Base-by-base conservation (phyloP, 2,797 vertebrate species). In the Sebastes iracundus region DNA sequence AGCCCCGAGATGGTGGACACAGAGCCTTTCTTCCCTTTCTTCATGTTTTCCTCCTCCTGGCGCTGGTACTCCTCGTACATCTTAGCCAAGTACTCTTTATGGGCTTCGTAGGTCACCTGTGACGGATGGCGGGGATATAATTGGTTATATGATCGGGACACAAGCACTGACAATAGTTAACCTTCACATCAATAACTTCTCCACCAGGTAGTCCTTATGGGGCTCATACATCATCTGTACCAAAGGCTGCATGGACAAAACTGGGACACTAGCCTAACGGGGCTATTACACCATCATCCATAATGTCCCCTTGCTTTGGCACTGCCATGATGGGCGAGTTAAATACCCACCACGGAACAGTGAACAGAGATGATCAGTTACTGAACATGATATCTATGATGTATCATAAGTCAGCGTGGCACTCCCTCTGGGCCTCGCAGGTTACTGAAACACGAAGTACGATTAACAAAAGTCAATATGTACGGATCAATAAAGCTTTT, bases 41-140 rank as follows among this genome's bases (percentile, higher is more conserved):
- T 99, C 87, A 99, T 99, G 88, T 99, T 99, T 86, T 99, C 99
- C 78, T 99, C 98, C 81, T 99, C 99, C 92, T 99, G 99, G n/a
- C 99, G 96, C 90, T 99, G 99, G 93, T 99, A 99, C 69, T 99
- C 99, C 83, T 99, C 99, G 7, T 99, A 99, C 99, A 99, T 99
- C 94, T 99, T 99, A 42, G 99, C 99, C 74, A 99, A 91, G 86
- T 99, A 99, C 87, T 99, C 99, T 88, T 99, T 99, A 82, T 99
- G 99, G 78, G 99, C 99, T 90, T 99, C 98, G 16, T 99, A 99
- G 4, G 99, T 99, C 87, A 99, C 98, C 98, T 99, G 81, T 76
- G 78, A 77, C 53, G 87, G 64, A 83, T 32, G 73, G 38, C 55
- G 66, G 22, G 49, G 46, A 65, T 28, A 23, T 62, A 68, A 76